A percentile compares a stretch with the other conserved stretches of the same genome.
These are phyloP conservation scores for Loxodonta africana DNA, from an alignment of 2,113 vertebrate genomes.

Conservation along the genomic window DNA sequence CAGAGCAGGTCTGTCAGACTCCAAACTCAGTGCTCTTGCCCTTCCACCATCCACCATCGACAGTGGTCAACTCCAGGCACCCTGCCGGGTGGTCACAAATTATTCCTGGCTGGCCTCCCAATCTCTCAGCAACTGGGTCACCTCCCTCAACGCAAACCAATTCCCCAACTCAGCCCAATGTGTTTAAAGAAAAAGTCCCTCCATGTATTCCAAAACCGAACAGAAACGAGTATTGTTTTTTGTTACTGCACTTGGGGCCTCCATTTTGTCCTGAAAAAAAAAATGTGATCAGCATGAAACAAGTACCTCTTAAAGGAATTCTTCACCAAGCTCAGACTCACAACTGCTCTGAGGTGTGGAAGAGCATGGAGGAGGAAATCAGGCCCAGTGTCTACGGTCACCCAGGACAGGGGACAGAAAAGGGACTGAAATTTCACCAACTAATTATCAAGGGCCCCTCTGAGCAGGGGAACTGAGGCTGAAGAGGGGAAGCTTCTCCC, in stretches of 20 bases:
- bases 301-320: background rate
- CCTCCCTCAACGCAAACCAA: slow-evolving; percentile 49
- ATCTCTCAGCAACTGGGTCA: slow-evolving; percentile 58
- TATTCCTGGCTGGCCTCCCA: background rate
- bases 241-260: background rate
- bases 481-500: background rate
- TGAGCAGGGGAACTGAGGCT: background rate
- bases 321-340: background rate
- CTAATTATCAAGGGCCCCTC: background rate
- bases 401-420: background rate
- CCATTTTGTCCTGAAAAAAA: background rate
- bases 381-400: background rate
- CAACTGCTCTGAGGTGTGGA: background rate
- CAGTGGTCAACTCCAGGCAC: background rate
- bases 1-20: background rate
- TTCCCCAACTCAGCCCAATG: background rate
- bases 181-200: slow-evolving; percentile 62
- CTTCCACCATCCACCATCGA: background rate
- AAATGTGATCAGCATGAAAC: slow-evolving; percentile 45
- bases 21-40: background rate
- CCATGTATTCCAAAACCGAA: slow-evolving; percentile 44
- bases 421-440: background rate
- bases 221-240: background rate
- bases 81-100: background rate
- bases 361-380: background rate